These are phyloP conservation scores for Danio aesculapii DNA, from an alignment of 2,797 vertebrate species.

Conservation along the genomic window DNA sequence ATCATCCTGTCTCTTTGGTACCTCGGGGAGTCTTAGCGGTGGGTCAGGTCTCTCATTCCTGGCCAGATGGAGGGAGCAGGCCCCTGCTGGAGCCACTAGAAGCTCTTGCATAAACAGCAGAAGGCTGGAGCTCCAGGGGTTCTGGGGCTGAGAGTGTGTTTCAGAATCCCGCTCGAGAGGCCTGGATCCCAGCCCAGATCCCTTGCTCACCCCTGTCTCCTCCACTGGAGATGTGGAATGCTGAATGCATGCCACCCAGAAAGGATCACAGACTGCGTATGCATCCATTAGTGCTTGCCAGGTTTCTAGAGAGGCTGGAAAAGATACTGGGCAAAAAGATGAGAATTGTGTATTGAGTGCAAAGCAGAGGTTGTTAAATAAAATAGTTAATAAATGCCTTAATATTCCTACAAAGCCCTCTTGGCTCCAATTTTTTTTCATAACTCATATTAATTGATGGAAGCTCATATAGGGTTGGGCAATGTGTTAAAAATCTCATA, in stretches of 20 bases:
- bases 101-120: conserved; percentile 75
- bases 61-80: conserved; percentile 68
- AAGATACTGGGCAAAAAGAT: not conserved
- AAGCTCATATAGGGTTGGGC: not conserved
- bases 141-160: conserved; percentile 62
- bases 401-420: not conserved
- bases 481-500: too few relatives aligned
- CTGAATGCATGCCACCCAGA: conserved; percentile 17
- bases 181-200: conserved; percentile 63
- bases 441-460: conserved; percentile 15
- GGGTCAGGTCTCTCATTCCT: conserved; percentile 52
- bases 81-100: conserved; percentile 45
- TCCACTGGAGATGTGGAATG: conserved; percentile 48
- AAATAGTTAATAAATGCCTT: not conserved
- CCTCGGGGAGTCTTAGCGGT: conserved; percentile 33
- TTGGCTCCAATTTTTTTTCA: conserved; percentile 2
- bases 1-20: conserved; percentile 63
- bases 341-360: not conserved
- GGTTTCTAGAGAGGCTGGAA: conserved; percentile 9
- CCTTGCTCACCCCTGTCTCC: conserved; percentile 63
- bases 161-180: conserved; percentile 67
- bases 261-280: conserved; percentile 6
- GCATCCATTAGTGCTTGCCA: conserved; percentile 6
- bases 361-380: conserved; percentile 9
- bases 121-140: conserved; percentile 74